Conservation (phyloP, 2,888 invertebrate species). For the Pecten maximus region DNA sequence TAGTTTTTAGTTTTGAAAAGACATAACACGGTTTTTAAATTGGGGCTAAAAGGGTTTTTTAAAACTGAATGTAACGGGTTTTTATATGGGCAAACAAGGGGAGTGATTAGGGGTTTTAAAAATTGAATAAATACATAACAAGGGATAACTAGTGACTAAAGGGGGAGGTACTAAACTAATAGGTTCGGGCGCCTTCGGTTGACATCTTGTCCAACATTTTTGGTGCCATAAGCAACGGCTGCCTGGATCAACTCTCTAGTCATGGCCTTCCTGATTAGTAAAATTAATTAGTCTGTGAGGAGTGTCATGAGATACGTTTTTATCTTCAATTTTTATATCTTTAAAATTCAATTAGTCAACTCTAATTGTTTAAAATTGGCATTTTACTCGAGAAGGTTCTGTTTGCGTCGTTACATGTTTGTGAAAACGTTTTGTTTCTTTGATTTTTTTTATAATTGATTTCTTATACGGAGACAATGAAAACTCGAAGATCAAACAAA, state of each 20-base stretch:
- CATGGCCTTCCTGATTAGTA: background rate
- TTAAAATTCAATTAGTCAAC: slow-evolving; percentile 20
- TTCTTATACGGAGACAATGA: slow-evolving; percentile 24
- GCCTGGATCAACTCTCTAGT: background rate
- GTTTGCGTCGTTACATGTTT: background rate
- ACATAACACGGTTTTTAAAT: too few species aligned
- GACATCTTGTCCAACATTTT: background rate
- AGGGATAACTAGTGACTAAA: too few species aligned
- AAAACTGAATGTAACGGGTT: too few species aligned
- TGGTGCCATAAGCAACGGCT: background rate
- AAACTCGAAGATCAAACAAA: slow-evolving; percentile 13
- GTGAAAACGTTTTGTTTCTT: slow-evolving; percentile 28
- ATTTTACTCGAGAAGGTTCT: slow-evolving; percentile 4
- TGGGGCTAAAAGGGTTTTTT: too few species aligned
- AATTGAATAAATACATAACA: too few species aligned
- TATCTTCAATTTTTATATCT: slow-evolving; percentile 29
- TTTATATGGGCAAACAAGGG: too few species aligned
- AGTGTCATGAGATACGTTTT: slow-evolving; percentile 23
- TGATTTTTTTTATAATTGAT: slow-evolving; percentile 23
- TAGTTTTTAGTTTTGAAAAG: too few species aligned
- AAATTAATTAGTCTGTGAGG: slow-evolving; percentile 11
- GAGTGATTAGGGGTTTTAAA: too few species aligned
- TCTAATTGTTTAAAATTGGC: slow-evolving; percentile 6
- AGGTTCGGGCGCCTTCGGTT: background rate
- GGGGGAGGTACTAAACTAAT: background rate